These are phyloP conservation scores for Campoletis raptor DNA, from an alignment of 2,888 invertebrate species.

Conservation along the genomic window DNA sequence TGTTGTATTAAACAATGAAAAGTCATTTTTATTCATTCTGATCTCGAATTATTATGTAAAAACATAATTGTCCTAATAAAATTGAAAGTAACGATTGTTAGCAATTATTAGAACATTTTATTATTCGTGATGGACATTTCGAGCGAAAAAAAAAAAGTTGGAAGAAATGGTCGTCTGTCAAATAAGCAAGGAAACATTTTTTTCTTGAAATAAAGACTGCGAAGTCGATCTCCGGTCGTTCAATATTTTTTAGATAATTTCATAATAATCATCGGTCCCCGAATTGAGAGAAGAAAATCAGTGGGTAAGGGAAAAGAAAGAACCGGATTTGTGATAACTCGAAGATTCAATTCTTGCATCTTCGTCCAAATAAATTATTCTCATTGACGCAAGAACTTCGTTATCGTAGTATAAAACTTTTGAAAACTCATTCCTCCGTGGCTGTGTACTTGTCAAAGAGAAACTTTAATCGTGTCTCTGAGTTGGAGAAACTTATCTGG, in stretches of 20 bases:
- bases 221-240: neutral
- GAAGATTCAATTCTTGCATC: conserved; percentile 47
- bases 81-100: too few species aligned
- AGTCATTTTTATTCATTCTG: neutral
- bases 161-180: neutral
- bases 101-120: neutral
- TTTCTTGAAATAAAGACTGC: neutral
- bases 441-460: neutral
- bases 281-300: too few species aligned
- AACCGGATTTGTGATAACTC: conserved; percentile 19
- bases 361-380: conserved; percentile 48
- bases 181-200: neutral
- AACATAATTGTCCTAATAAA: neutral
- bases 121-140: neutral
- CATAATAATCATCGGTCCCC: neutral
- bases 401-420: conserved; percentile 35
- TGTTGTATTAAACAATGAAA: neutral
- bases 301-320: neutral
- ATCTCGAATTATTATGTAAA: neutral
- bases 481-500: conserved; percentile 19
- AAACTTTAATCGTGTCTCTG: conserved; percentile 9
- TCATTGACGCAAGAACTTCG: conserved; percentile 37
- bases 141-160: neutral
- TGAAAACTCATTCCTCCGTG: conserved; percentile 18
- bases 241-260: neutral